A percentile compares a stretch with the other conserved stretches of the same genome.
Conservation (phyloP, 1,140 invertebrate species). For the Ceratina australensis region DNA sequence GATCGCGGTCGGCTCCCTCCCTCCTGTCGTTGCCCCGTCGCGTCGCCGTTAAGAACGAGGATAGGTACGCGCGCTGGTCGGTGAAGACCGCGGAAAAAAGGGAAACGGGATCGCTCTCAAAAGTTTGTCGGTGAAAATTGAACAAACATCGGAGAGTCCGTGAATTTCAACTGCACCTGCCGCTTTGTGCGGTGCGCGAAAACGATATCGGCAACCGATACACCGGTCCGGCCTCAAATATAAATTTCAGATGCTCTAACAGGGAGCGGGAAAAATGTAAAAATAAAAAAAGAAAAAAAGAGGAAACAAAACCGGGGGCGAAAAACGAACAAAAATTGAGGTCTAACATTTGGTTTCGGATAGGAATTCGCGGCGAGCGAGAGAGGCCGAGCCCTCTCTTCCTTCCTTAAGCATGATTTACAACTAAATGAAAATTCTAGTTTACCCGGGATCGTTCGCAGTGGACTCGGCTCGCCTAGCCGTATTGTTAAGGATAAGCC, state of each 20-base stretch:
- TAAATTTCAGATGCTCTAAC: slow-evolving; percentile 3
- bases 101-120: background rate
- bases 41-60: background rate
- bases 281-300: background rate
- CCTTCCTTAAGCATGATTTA: slow-evolving; percentile 48
- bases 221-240: background rate
- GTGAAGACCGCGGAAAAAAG: background rate
- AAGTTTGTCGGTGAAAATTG: background rate
- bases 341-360: background rate
- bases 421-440: slow-evolving; percentile 60
- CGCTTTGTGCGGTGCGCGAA: background rate
- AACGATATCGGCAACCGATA: slow-evolving; percentile 18
- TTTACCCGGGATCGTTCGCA: slow-evolving; percentile 36
- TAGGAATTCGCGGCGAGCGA: background rate
- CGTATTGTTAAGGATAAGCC: slow-evolving; percentile 67
- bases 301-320: background rate
- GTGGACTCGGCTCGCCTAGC: background rate
- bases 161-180: slow-evolving; percentile 11
- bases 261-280: background rate
- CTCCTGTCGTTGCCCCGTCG: too few relatives aligned
- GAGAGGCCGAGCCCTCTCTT: background rate
- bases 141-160: slow-evolving; percentile 5
- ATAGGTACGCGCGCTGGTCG: too few relatives aligned
- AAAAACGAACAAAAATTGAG: background rate
- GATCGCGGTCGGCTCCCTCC: too few relatives aligned